A percentile compares a stretch with the other conserved stretches of the same genome.
These are phyloP conservation scores for Probosciger aterrimus DNA, from an alignment of 2,113 vertebrate genomes.

Conservation along the genomic window DNA sequence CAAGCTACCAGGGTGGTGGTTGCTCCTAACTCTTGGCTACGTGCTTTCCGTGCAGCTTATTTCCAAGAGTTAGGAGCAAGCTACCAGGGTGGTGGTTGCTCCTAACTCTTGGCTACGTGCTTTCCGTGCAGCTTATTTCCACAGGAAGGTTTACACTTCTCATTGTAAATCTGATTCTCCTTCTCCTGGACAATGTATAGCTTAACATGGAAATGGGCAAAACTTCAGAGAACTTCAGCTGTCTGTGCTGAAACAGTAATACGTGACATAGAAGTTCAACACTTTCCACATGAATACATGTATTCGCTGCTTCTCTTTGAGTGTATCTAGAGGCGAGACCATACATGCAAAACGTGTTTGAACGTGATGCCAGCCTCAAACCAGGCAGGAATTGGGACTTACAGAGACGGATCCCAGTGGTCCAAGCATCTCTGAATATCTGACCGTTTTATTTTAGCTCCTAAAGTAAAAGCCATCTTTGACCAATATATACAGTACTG, in stretches of 20 bases:
- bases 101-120: background rate
- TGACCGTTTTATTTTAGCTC: background rate
- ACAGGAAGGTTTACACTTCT: background rate
- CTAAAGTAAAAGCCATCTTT: background rate
- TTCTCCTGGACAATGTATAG: background rate
- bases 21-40: background rate
- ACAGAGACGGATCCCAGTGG: background rate
- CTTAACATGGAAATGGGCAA: background rate
- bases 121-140: background rate
- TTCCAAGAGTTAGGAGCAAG: background rate
- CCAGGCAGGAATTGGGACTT: background rate
- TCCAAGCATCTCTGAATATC: background rate
- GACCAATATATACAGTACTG: background rate
- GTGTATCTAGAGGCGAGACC: background rate
- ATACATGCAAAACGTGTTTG: background rate
- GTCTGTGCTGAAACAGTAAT: background rate
- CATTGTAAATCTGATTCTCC: background rate
- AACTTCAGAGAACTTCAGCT: background rate
- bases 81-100: background rate
- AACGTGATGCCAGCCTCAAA: background rate
- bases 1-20: background rate
- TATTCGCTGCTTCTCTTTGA: background rate
- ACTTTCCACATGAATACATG: accelerated
- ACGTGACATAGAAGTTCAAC: background rate
- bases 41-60: slow-evolving; percentile 8